Evolutionary conservation across 2,113 vertebrate species (phyloP).

Genomic region (Toxostoma redivivum): DNA sequence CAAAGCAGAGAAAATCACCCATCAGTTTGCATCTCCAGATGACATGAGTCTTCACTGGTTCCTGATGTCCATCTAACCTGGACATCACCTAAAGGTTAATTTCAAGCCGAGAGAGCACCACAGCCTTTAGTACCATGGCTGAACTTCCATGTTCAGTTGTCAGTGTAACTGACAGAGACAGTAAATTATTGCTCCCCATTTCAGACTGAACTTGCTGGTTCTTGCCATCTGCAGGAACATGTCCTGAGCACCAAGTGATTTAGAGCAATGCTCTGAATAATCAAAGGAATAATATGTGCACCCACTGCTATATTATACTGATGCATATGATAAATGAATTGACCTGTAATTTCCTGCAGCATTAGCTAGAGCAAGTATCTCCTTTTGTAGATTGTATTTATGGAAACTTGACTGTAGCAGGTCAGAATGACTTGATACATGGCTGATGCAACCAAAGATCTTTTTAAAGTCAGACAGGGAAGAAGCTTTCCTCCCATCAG

Average conservation of each 20-base stretch:
- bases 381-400: slow-evolving; percentile 41
- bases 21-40: background rate
- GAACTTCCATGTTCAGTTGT: background rate
- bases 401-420: background rate
- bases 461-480: background rate
- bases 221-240: background rate
- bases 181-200: background rate
- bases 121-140: background rate
- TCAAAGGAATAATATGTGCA: background rate
- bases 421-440: slow-evolving; percentile 33
- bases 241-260: background rate
- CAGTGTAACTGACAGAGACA: background rate
- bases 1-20: background rate
- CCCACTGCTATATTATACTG: background rate
- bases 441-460: background rate
- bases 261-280: slow-evolving; percentile 4
- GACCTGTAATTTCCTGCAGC: background rate
- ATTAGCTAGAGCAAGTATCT: background rate
- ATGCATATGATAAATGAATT: slow-evolving; percentile 16
- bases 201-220: background rate
- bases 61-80: background rate
- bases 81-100: background rate
- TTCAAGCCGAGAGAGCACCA: background rate
- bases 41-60: background rate
- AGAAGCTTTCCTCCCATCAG: background rate